phyloP scores from a whole-genome alignment of 2,888 invertebrate genomes.

The Netelia virgata region DNA sequence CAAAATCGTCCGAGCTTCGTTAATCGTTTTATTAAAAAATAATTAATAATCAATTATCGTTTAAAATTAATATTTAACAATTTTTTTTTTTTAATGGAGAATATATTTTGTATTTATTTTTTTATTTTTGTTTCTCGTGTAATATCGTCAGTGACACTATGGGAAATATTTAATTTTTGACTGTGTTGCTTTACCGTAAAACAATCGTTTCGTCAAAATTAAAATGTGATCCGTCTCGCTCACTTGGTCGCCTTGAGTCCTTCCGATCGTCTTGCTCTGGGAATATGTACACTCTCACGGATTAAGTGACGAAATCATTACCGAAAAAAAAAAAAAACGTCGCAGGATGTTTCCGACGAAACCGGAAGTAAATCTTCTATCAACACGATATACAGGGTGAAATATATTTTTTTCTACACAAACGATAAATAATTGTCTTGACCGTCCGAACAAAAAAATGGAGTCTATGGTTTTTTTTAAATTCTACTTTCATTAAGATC shows the following conservation, averaged over 20 bases:
- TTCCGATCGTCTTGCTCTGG: conserved; percentile 7
- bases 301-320: neutral
- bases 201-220: conserved; percentile 30
- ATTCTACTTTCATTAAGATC: neutral
- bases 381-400: neutral
- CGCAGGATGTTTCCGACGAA: neutral
- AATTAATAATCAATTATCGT: no score
- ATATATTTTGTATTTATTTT: no score
- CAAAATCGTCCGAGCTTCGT: no score
- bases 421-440: neutral
- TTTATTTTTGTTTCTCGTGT: neutral
- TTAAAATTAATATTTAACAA: no score
- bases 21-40: no score
- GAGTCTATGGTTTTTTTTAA: neutral
- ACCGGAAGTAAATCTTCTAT: neutral
- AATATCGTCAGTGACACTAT: conserved; percentile 4
- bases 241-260: conserved; percentile 1
- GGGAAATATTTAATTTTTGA: conserved; percentile 44
- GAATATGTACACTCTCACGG: neutral
- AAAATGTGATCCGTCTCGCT: conserved; percentile 44
- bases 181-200: neutral
- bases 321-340: neutral
- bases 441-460: neutral
- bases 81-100: no score
- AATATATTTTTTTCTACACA: neutral